Conservation (phyloP, 2,113 vertebrate species). For the Protomyctophum bolini region DNA sequence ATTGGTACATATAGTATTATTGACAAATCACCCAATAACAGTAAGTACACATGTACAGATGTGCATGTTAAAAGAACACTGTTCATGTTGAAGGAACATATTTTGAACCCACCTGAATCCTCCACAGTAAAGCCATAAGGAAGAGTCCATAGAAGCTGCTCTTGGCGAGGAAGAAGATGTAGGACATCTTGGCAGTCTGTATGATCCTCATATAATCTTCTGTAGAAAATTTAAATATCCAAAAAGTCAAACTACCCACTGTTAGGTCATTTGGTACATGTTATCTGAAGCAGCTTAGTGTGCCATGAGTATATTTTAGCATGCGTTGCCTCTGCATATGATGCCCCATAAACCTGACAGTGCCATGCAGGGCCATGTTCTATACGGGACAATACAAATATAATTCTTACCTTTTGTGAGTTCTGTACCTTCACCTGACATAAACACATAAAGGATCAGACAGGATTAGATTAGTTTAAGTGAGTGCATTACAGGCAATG, state of each 20-base stretch:
- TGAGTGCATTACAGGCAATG: neutral
- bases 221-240: conserved; percentile 22
- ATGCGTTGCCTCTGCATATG: neutral
- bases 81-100: too few relatives aligned
- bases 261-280: neutral
- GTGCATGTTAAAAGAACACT: too few relatives aligned
- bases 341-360: neutral
- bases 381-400: neutral
- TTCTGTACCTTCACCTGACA: neutral
- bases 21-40: too few relatives aligned
- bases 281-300: neutral
- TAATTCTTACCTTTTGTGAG: too few relatives aligned
- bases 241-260: neutral
- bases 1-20: too few relatives aligned
- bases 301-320: neutral
- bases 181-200: conserved; percentile 51
- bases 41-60: too few relatives aligned
- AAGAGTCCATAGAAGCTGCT: conserved; percentile 61
- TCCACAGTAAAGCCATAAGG: conserved; percentile 53
- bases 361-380: neutral
- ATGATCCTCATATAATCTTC: conserved; percentile 32
- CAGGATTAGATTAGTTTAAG: neutral
- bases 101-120: conserved; percentile 46
- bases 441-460: conserved; percentile 1
- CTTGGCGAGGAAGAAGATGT: conserved; percentile 54